Base-by-base conservation (phyloP, 2,113 vertebrate species). In the Campylomormyrus tamandua region DNA sequence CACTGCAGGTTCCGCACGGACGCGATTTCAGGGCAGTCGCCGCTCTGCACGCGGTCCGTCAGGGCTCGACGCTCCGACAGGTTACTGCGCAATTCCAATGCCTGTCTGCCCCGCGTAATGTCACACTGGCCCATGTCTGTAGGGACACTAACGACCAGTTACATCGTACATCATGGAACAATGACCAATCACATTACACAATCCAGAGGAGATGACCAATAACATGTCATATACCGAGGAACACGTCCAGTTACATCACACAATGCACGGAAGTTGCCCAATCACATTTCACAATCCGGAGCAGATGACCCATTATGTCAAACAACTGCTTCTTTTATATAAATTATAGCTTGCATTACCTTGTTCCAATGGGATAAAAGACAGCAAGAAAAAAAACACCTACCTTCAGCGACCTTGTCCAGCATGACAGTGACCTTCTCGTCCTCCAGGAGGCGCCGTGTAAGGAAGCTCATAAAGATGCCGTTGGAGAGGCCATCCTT, bases 341-440 rank as follows among this genome's bases (percentile, higher is more conserved):
- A 80, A 80, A 31, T 80, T 77, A 17, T 42, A 39, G 21, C 10
- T 19, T 4, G 17, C 74, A 80, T 74, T 31, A 74, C 17, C 70
- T 39, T 42, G 39, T 42, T 42, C 39, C 39, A 48, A 5, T 24
- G 48, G 6, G 9, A 39, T 48, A 13, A 24, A 19, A 48, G 2
- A n/a, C 24, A 39, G 17, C 24, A 17, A 56, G 27, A 6, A 31
- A 52, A 15, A 87, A 87, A 52, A 27, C 3, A 89, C 93, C 39
- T 90, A 97, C 97, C 97, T 94, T 98, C 97, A 0, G 96, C 97
- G 89, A 98, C 97, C 92, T 94, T 95, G 94, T 98, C 97, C 53
- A 98, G 95, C 95, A 98, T 95, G 88, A 97, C 96, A 0, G 97
- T 97, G 93, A 98, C 96, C 94, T 98, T 98, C 92, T 97, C 96